Conservation (phyloP, 37 sponge, comb jelly and placozoan genomes). For the Ianthella basta region DNA sequence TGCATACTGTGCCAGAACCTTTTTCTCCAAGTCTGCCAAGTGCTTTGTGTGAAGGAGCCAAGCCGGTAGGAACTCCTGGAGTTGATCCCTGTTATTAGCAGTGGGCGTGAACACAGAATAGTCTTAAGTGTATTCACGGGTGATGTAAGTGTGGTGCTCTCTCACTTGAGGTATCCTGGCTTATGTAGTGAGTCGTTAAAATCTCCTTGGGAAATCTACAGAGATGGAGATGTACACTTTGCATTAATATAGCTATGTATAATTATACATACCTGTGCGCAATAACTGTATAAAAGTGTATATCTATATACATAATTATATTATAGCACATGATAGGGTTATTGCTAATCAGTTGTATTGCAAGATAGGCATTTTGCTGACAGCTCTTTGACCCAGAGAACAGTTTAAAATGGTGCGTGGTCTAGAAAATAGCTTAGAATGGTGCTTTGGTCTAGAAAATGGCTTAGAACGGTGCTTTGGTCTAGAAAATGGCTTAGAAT, state of each 20-base stretch:
- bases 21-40: constrained; percentile 41
- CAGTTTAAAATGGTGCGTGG: too few relatives aligned
- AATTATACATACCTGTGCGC: too few relatives aligned
- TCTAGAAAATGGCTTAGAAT: too few relatives aligned
- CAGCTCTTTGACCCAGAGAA: too few relatives aligned
- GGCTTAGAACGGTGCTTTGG: too few relatives aligned
- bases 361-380: too few relatives aligned
- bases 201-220: constrained; percentile 20
- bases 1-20: constrained; percentile 42
- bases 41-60: constrained; percentile 37
- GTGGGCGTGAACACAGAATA: constrained; percentile 11
- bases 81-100: constrained; percentile 46
- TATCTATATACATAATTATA: too few relatives aligned
- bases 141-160: neutral
- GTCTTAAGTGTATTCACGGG: neutral
- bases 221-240: too few relatives aligned
- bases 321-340: too few relatives aligned
- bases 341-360: too few relatives aligned
- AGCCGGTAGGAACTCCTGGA: constrained; percentile 43
- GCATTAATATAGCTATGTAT: too few relatives aligned
- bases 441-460: neutral
- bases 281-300: too few relatives aligned
- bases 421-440: neutral
- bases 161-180: constrained; percentile 4
- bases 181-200: constrained; percentile 8